Percentiles rank a stretch among this genome's conserved stretches.
These are phyloP conservation scores for Notodonta ziczac DNA, from an alignment of 2,888 invertebrate species.

Conservation along the genomic window DNA sequence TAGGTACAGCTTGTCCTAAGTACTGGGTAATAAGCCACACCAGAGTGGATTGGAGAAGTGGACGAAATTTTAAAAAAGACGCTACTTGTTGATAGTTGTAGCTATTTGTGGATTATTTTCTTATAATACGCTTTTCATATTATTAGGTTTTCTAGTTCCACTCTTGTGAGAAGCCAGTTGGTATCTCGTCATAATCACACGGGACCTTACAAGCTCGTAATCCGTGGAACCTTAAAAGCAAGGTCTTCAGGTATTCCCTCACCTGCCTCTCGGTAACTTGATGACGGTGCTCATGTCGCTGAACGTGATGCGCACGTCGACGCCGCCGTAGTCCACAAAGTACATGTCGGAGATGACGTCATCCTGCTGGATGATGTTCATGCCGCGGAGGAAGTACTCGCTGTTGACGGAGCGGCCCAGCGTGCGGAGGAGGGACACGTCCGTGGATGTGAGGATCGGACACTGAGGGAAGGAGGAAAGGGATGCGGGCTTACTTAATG, in stretches of 20 bases:
- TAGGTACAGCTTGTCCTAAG: too few relatives aligned
- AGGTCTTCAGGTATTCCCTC: neutral
- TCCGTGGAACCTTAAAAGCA: neutral
- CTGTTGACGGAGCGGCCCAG: constrained; percentile 65
- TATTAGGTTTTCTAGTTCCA: too few relatives aligned
- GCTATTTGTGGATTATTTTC: too few relatives aligned
- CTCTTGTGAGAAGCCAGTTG: too few relatives aligned
- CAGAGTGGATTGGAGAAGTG: too few relatives aligned
- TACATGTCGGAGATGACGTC: constrained; percentile 64
- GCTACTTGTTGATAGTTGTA: too few relatives aligned
- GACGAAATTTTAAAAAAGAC: too few relatives aligned
- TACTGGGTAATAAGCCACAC: too few relatives aligned
- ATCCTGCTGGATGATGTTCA: constrained; percentile 52
- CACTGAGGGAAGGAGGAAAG: constrained; percentile 48
- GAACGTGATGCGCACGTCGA: constrained; percentile 40
- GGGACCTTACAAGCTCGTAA: too few relatives aligned
- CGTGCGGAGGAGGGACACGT: constrained; percentile 62
- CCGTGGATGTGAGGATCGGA: constrained; percentile 60
- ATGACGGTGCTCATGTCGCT: constrained; percentile 22
- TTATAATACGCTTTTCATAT: too few relatives aligned
- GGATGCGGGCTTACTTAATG: too few relatives aligned
- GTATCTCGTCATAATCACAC: too few relatives aligned
- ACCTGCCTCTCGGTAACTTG: constrained; percentile 62
- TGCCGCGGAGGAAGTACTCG: constrained; percentile 60
- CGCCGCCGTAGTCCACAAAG: constrained; percentile 62